Evolutionary conservation across 1,140 invertebrate species (phyloP).

Genomic region (Papilio polyxenes): DNA sequence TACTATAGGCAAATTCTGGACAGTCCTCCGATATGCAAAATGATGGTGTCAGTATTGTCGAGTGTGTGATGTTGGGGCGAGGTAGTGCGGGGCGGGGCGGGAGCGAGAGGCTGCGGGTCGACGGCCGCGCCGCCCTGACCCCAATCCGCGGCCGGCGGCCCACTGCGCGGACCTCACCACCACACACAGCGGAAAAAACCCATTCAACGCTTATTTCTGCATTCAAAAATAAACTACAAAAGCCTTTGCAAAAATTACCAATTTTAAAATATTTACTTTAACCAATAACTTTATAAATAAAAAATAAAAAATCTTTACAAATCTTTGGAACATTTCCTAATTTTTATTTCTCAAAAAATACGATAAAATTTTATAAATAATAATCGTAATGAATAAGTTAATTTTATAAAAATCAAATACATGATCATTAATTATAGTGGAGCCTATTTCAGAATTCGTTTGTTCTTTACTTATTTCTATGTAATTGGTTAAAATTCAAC

Average conservation of each 20-base stretch:
- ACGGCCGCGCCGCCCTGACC: conserved; percentile 78
- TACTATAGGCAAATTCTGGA: not conserved
- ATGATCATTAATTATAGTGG: not conserved
- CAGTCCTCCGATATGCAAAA: not conserved
- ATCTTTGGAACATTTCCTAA: not conserved
- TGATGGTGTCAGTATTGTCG: conserved; percentile 44
- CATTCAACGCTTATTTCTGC: conserved; percentile 53
- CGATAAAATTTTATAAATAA: not conserved
- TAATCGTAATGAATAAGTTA: not conserved
- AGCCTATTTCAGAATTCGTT: not conserved
- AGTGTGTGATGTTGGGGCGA: conserved; percentile 26
- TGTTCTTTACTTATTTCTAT: not conserved
- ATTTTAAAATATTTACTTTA: not conserved
- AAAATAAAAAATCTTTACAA: not conserved
- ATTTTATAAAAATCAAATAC: not conserved
- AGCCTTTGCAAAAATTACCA: conserved; percentile 24
- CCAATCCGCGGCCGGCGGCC: conserved; percentile 74
- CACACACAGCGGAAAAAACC: conserved; percentile 76
- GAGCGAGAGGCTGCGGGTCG: conserved; percentile 68
- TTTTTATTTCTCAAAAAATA: not conserved
- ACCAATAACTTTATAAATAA: not conserved
- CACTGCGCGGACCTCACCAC: conserved; percentile 66
- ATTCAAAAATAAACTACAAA: conserved; percentile 23
- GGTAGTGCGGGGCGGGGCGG: conserved; percentile 40
- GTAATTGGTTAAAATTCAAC: not conserved